These are phyloP conservation scores for Actenoides hombroni DNA, from an alignment of 2,113 vertebrate genomes.

Conservation along the genomic window DNA sequence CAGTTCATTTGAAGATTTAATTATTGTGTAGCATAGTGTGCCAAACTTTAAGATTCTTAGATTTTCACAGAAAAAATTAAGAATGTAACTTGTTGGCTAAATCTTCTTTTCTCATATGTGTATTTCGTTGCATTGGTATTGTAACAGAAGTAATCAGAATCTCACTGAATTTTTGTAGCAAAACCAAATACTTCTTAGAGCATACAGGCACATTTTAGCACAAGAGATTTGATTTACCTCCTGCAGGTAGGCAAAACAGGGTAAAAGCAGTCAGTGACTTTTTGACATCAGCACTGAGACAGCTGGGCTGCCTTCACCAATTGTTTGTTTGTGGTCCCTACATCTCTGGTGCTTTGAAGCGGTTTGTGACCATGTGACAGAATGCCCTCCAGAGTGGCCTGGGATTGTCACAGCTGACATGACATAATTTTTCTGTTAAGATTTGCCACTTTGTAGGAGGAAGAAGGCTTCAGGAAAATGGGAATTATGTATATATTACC, in stretches of 20 bases:
- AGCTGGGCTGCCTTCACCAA: neutral
- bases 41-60: neutral
- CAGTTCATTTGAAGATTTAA: neutral
- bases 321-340: neutral
- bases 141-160: neutral
- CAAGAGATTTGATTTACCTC: neutral
- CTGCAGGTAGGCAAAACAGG: neutral
- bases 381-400: neutral
- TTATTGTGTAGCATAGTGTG: neutral
- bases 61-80: neutral
- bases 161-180: neutral
- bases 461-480: neutral
- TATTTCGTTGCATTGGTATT: neutral
- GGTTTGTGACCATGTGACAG: neutral
- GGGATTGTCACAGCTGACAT: neutral
- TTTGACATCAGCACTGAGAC: neutral
- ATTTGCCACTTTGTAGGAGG: neutral
- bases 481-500: neutral
- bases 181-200: neutral
- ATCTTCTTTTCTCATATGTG: neutral
- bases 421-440: neutral
- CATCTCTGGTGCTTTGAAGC: neutral
- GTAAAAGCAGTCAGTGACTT: neutral
- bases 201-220: no score
- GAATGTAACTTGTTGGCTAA: neutral